Conservation (phyloP, 2,113 vertebrate genomes). For the Casuarius casuarius region DNA sequence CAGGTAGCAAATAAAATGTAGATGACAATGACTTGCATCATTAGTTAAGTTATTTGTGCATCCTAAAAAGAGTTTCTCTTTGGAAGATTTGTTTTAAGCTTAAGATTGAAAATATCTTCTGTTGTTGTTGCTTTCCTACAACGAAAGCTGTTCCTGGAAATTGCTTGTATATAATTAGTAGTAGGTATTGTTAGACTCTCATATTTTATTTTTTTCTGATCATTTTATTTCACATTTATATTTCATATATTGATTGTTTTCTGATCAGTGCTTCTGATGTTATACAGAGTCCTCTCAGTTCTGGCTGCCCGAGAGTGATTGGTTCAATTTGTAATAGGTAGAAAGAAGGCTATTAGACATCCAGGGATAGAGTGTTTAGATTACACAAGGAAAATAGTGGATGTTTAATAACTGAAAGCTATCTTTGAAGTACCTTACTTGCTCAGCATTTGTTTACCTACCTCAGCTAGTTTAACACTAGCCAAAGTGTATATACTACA, state of each 20-base stretch:
- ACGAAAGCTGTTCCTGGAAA: neutral
- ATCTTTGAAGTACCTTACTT: accelerated
- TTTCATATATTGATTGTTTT: neutral
- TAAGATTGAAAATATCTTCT: no score
- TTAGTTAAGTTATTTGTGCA: neutral
- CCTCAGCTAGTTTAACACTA: neutral
- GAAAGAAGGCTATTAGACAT: neutral
- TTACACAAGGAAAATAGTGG: neutral
- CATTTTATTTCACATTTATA: no score
- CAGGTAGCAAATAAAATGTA: neutral
- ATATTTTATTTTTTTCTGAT: no score
- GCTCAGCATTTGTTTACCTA: neutral
- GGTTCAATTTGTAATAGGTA: neutral
- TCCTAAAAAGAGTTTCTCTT: neutral
- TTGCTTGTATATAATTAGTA: neutral
- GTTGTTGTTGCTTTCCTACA: no score
- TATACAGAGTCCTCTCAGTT: neutral
- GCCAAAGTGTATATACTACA: accelerated
- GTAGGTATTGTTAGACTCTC: no score
- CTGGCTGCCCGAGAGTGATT: neutral
- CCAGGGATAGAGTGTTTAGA: neutral
- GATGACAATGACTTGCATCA: neutral
- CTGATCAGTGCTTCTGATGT: neutral
- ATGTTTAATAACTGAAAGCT: neutral
- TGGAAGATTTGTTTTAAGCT: neutral